Evolutionary conservation across 2,113 vertebrate species (phyloP).

Genomic region (Prietella phreatophila): DNA sequence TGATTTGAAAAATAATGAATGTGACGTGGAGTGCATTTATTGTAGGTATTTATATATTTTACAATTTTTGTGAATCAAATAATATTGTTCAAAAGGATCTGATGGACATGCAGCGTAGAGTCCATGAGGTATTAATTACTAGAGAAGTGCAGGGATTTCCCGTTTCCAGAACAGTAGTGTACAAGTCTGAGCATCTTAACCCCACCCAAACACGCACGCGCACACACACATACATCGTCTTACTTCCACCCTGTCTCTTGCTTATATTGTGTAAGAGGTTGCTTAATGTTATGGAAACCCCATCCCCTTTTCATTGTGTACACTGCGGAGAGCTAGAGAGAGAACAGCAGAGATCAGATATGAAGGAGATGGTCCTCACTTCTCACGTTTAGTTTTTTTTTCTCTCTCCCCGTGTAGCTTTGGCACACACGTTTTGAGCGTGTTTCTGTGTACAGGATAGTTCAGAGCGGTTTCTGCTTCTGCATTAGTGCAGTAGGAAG

Average conservation of each 20-base stretch:
- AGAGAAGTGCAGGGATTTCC: background rate
- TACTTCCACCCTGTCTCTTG: background rate
- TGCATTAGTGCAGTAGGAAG: background rate
- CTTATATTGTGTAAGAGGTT: constrained; percentile 40
- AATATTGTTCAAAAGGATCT: background rate
- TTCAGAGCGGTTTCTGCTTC: background rate
- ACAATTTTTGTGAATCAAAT: too few relatives aligned
- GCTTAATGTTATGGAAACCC: constrained; percentile 41
- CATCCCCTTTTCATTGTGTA: constrained; percentile 7
- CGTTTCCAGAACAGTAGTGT: background rate
- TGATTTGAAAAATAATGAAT: too few relatives aligned
- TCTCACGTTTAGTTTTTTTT: background rate
- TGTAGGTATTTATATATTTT: too few relatives aligned
- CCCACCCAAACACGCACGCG: background rate
- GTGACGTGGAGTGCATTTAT: too few relatives aligned
- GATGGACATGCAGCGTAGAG: background rate
- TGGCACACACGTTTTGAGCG: background rate
- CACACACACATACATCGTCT: background rate
- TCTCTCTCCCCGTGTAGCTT: constrained; percentile 47
- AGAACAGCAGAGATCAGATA: background rate
- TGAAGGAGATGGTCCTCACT: background rate
- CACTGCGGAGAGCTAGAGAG: background rate
- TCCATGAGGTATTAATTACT: background rate
- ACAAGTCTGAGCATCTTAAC: background rate
- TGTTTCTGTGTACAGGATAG: background rate